Conservation (phyloP, 2,888 invertebrate genomes). For the Ichneumoninae sp. region DNA sequence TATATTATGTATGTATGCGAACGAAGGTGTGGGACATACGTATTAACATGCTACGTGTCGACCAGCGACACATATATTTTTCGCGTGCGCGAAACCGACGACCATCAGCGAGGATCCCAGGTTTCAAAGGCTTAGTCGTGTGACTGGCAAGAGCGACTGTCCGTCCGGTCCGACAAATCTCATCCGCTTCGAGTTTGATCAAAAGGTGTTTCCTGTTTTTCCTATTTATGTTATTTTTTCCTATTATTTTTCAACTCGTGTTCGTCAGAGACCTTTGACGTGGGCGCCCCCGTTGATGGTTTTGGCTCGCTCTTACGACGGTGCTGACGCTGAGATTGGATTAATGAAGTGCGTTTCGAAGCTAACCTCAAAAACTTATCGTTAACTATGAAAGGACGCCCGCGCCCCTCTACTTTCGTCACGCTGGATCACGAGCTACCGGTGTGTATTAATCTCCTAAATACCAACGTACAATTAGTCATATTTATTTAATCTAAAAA, state of each 20-base stretch:
- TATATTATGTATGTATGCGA: conserved; percentile 65
- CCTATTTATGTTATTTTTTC: not conserved
- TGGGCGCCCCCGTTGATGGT: conserved; percentile 44
- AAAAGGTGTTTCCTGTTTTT: conserved; percentile 13
- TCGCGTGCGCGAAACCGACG: conserved; percentile 54
- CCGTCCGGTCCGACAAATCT: not conserved
- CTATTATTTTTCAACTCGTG: not conserved
- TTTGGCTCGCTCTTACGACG: conserved; percentile 45
- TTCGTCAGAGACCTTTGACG: conserved; percentile 17
- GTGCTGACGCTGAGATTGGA: conserved; percentile 61
- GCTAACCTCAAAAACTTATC: conserved; percentile 54
- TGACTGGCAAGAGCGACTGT: not conserved
- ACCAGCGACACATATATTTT: conserved; percentile 67
- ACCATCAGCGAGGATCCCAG: conserved; percentile 57
- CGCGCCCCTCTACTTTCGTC: conserved; percentile 66
- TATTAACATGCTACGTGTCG: conserved; percentile 67
- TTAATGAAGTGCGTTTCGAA: conserved; percentile 62
- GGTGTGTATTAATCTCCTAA: conserved; percentile 28
- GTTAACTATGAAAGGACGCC: conserved; percentile 69
- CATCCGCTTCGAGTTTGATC: not conserved
- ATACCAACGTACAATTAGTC: conserved; percentile 43
- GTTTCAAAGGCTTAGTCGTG: conserved; percentile 26
- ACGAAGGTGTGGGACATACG: conserved; percentile 64
- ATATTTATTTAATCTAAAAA: conserved; percentile 47
- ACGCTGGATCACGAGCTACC: conserved; percentile 29